Evolutionary conservation across 2,797 vertebrate species (phyloP).

Genomic region (Poecile montanus): DNA sequence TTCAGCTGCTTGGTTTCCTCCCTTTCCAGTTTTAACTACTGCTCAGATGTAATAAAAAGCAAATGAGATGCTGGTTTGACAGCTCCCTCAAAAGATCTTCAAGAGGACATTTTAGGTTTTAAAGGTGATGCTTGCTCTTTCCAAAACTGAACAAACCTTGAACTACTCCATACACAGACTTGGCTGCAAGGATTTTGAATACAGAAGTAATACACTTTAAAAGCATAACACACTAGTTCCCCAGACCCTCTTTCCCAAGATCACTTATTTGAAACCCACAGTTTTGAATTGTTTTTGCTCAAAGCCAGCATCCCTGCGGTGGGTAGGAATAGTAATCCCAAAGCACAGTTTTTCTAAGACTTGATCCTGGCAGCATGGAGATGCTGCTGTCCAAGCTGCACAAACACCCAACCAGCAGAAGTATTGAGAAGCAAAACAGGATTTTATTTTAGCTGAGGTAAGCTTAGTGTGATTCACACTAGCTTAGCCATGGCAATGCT

Average conservation of each 20-base stretch:
- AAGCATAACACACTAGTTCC: background rate
- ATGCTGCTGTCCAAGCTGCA: background rate
- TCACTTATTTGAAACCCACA: background rate
- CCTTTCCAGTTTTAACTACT: constrained; percentile 33
- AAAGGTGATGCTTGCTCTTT: background rate
- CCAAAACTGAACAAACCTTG: constrained; percentile 5
- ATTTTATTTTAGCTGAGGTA: constrained; percentile 33
- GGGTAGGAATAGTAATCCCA: background rate
- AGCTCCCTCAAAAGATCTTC: constrained; percentile 56
- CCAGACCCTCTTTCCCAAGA: background rate
- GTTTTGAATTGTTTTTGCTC: background rate
- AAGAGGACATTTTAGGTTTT: constrained; percentile 50
- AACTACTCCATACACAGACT: background rate
- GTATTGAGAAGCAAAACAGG: background rate
- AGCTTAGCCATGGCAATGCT: constrained; percentile 36
- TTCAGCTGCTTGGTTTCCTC: background rate
- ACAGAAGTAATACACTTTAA: background rate
- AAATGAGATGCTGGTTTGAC: constrained; percentile 56
- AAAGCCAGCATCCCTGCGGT: background rate
- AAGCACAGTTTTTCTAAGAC: background rate
- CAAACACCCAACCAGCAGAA: background rate
- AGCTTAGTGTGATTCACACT: constrained; percentile 27
- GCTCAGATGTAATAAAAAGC: constrained; percentile 43
- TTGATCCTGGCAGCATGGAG: background rate
- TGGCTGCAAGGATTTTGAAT: background rate